Percentiles rank a stretch among this genome's conserved stretches.
Evolutionary conservation across 2,797 vertebrate genomes (phyloP).

Genomic region (Mionectes olivaceus): DNA sequence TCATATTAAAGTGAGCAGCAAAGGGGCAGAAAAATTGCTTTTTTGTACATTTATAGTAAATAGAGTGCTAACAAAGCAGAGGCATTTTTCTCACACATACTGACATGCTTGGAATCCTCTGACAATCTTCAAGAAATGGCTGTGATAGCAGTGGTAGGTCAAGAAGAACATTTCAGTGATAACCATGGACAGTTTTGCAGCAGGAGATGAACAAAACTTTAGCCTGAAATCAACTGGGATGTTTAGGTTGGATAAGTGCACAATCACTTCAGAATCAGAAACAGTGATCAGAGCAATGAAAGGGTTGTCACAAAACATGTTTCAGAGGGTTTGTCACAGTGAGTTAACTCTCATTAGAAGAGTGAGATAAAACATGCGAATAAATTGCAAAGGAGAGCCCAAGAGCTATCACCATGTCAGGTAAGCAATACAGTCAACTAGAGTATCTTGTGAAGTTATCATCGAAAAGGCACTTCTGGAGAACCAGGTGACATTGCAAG

Average conservation of each 20-base stretch:
- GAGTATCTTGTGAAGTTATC: neutral
- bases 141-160: neutral
- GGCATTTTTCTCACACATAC: neutral
- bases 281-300: neutral
- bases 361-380: neutral
- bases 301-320: fast-evolving
- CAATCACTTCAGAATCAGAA: neutral
- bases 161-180: neutral
- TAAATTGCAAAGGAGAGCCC: neutral
- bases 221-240: neutral
- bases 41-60: neutral
- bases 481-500: neutral
- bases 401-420: neutral
- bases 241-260: neutral
- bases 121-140: neutral
- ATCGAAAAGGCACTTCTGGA: neutral
- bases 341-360: neutral
- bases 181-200: neutral
- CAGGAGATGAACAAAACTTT: neutral
- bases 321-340: neutral
- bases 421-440: neutral
- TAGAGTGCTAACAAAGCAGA: neutral
- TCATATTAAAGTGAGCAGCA: neutral
- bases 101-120: neutral
- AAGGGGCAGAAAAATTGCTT: neutral